Conservation (phyloP, 2,888 invertebrate species). For the Drosophila mayaguana region DNA sequence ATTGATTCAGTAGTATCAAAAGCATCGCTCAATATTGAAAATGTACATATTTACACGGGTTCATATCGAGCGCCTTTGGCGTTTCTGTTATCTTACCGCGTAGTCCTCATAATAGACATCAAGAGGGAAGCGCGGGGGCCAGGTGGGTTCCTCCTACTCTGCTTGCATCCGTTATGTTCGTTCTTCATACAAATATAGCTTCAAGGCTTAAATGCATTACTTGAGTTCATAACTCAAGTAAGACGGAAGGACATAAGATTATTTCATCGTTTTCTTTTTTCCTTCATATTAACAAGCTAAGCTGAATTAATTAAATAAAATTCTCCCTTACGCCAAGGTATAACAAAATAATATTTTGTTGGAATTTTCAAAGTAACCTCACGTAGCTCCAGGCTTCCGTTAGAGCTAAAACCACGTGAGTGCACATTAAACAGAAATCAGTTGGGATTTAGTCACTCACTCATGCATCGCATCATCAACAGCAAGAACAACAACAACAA, state of each 20-base stretch:
- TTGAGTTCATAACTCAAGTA: background rate
- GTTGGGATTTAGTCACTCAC: slow-evolving; percentile 26
- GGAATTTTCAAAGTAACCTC: background rate
- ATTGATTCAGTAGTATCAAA: background rate
- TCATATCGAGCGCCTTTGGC: background rate
- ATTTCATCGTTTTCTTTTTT: background rate
- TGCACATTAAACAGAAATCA: slow-evolving; percentile 11
- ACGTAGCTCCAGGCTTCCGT: slow-evolving; percentile 7
- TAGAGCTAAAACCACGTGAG: slow-evolving; percentile 18
- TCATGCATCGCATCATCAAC: slow-evolving; percentile 43
- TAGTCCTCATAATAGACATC: background rate
- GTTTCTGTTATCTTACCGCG: too few relatives aligned
- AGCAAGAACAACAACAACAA: slow-evolving; percentile 6
- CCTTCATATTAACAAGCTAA: background rate
- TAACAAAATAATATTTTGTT: background rate
- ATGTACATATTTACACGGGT: slow-evolving; percentile 1
- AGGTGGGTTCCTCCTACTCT: background rate
- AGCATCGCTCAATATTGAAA: background rate
- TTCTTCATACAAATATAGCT: background rate
- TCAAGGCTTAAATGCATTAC: background rate
- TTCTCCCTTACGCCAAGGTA: background rate
- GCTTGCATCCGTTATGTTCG: background rate
- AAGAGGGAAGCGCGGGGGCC: background rate
- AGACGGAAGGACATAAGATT: background rate
- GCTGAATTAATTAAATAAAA: background rate